Evolutionary conservation across 30 jellyfish, hydroid and myxozoan species (phyloP).

Genomic region (Hydractinia echinata): DNA sequence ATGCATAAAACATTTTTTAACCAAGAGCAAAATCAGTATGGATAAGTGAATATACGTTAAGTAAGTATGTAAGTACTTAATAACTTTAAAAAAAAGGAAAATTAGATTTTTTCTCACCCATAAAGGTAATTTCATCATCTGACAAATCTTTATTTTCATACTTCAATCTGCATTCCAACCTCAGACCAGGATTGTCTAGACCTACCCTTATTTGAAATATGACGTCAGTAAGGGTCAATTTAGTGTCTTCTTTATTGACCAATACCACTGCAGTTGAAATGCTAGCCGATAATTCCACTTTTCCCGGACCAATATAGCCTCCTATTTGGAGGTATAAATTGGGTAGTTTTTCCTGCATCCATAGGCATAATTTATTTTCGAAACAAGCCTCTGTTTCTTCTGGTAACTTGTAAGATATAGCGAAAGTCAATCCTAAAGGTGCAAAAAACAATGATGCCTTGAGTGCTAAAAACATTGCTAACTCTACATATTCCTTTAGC

Average conservation of each 20-base stretch:
- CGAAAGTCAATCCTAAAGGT: too few species aligned
- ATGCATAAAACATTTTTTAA: too few species aligned
- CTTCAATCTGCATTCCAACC: neutral
- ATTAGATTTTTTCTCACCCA: too few species aligned
- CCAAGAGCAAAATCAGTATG: too few species aligned
- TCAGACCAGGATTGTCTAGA: neutral
- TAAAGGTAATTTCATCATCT: too few species aligned
- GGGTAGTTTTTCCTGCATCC: conserved; percentile 2
- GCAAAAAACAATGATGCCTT: too few species aligned
- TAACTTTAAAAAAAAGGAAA: too few species aligned
- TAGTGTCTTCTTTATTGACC: neutral
- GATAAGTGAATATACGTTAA: too few species aligned
- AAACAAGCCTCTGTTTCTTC: neutral
- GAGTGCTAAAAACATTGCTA: too few species aligned
- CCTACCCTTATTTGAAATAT: neutral
- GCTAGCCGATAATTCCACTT: neutral
- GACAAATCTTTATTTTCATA: neutral
- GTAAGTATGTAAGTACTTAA: too few species aligned
- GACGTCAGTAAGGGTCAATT: neutral
- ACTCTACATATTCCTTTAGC: too few species aligned
- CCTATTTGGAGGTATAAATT: neutral
- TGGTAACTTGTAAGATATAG: conserved; percentile 4
- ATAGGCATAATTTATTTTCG: neutral
- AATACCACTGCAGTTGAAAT: neutral
- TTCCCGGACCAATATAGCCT: conserved; percentile 1